A percentile compares a stretch with the other conserved stretches of the same genome.
phyloP scores from a whole-genome alignment of 1,140 invertebrate genomes.

The Bombus cullumanus region DNA sequence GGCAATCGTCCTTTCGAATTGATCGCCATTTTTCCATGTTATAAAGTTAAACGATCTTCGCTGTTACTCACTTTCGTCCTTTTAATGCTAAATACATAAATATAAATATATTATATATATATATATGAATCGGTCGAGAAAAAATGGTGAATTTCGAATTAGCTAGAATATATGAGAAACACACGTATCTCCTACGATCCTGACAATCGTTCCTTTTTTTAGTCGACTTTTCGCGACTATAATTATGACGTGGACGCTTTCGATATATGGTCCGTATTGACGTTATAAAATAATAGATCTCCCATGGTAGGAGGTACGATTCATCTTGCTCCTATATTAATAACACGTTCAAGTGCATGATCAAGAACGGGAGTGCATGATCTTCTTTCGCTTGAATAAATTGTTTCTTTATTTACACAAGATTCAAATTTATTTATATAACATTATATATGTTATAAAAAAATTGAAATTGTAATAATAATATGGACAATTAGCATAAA shows the following conservation, averaged over 20 bases:
- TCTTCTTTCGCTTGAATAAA: not conserved
- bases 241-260: conserved; percentile 2
- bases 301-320: conserved; percentile 46
- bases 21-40: conserved; percentile 1
- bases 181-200: conserved; percentile 49
- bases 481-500: not conserved
- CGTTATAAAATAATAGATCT: conserved; percentile 13
- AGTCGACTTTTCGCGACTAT: conserved; percentile 40
- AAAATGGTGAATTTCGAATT: conserved; percentile 40
- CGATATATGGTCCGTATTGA: conserved; percentile 24
- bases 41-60: conserved; percentile 50
- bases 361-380: conserved; percentile 47
- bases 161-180: conserved; percentile 25
- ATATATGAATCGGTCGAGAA: conserved; percentile 3
- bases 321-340: conserved; percentile 43
- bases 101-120: not conserved
- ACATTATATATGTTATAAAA: not conserved
- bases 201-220: conserved; percentile 65
- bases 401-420: too few relatives aligned
- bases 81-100: conserved; percentile 41
- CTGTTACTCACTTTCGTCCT: conserved; percentile 58
- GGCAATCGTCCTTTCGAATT: not conserved
- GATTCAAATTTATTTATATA: not conserved
- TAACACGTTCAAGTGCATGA: conserved; percentile 3
- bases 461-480: not conserved